Evolutionary conservation across 2,113 vertebrate species (phyloP).

Genomic region (Tichodroma muraria): DNA sequence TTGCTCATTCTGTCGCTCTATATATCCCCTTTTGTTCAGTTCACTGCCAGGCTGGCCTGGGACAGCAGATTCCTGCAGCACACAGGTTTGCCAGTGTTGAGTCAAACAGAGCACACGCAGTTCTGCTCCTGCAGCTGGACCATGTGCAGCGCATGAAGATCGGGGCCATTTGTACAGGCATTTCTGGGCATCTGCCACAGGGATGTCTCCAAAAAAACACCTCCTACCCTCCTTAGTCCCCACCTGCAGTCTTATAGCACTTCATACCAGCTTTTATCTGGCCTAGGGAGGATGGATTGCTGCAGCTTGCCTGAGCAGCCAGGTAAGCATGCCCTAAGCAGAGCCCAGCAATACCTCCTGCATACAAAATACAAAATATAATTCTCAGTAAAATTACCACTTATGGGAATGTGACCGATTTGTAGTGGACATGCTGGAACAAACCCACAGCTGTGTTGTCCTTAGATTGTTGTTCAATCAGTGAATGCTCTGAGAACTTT

Average conservation of each 20-base stretch:
- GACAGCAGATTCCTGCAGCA: not conserved
- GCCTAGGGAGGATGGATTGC: not conserved
- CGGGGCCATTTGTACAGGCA: not conserved
- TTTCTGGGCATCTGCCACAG: not conserved
- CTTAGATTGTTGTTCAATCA: not conserved
- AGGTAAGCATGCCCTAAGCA: not conserved
- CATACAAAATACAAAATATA: not conserved
- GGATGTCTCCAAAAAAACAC: not conserved
- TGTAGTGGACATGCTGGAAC: not conserved
- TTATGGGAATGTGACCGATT: not conserved
- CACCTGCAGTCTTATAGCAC: not conserved
- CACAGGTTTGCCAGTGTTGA: not conserved
- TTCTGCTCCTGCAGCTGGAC: not conserved
- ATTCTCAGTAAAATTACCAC: not conserved
- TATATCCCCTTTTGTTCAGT: not conserved
- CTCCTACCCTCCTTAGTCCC: not conserved
- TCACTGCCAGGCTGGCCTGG: not conserved
- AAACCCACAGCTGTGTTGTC: not conserved
- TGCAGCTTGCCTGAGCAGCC: not conserved
- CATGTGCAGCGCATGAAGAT: accelerated
- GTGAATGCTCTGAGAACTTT: not conserved
- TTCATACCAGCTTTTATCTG: not conserved
- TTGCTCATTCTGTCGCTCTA: not conserved
- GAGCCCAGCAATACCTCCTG: not conserved
- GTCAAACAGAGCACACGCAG: not conserved